These are phyloP conservation scores for Podarcis cretensis DNA, from an alignment of 2,113 vertebrate genomes.

Conservation along the genomic window DNA sequence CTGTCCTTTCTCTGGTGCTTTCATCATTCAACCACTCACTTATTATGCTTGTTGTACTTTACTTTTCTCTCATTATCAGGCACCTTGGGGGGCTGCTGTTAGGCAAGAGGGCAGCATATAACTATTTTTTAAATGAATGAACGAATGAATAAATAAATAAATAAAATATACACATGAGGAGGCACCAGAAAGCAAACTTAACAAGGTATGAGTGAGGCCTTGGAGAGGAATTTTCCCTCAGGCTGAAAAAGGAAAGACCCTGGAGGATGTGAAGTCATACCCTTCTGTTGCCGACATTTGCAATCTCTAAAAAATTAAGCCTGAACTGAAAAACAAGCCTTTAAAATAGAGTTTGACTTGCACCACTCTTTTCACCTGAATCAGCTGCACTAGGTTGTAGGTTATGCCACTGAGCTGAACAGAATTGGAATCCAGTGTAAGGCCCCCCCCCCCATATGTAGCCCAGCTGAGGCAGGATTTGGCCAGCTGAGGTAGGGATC, in stretches of 20 bases:
- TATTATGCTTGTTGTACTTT: neutral
- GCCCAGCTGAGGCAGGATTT: no score
- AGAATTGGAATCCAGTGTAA: no score
- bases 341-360: no score
- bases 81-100: neutral
- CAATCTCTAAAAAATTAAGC: neutral
- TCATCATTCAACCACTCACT: neutral
- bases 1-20: no score
- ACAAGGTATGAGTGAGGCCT: neutral
- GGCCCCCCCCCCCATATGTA: no score
- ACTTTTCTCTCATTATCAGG: neutral
- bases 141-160: neutral
- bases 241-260: neutral
- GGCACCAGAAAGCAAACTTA: neutral
- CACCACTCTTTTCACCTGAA: no score
- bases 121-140: neutral
- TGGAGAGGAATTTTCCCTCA: neutral
- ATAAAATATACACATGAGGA: neutral
- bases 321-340: neutral
- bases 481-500: no score
- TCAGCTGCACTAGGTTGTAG: no score
- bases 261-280: neutral
- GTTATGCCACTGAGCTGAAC: no score
- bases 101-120: neutral
- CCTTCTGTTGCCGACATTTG: neutral